Evolutionary conservation across 2,888 invertebrate genomes (phyloP).

Genomic region (Physocephala rufipes): DNA sequence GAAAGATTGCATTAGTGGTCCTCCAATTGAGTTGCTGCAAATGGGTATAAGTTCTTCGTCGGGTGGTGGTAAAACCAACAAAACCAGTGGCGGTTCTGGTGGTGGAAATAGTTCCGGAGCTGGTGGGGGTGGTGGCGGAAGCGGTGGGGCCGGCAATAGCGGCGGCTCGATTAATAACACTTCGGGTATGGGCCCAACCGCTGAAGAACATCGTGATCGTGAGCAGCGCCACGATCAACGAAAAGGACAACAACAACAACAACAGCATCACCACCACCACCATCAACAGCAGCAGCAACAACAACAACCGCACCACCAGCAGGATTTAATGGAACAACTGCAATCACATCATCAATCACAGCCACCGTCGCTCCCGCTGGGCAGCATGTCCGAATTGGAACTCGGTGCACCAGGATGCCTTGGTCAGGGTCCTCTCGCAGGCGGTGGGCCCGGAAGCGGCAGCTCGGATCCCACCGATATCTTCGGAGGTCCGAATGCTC

Average conservation of each 20-base stretch:
- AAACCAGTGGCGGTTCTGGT: slow-evolving; percentile 49
- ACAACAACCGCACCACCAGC: slow-evolving; percentile 36
- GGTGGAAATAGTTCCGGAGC: slow-evolving; percentile 37
- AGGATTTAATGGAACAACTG: slow-evolving; percentile 39
- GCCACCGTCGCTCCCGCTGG: slow-evolving; percentile 35
- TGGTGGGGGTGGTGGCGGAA: slow-evolving; percentile 36
- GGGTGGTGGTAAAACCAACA: slow-evolving; percentile 47
- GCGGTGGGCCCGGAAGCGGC: slow-evolving; percentile 69
- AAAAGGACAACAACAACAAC: slow-evolving; percentile 27
- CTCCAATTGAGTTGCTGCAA: slow-evolving; percentile 75
- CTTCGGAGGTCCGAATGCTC: slow-evolving; percentile 71
- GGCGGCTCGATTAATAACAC: slow-evolving; percentile 14
- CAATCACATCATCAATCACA: not conserved
- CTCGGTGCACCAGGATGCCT: slow-evolving; percentile 52
- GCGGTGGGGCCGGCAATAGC: slow-evolving; percentile 13
- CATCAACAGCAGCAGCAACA: slow-evolving; percentile 37
- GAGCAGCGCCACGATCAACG: slow-evolving; percentile 17
- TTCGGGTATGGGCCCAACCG: slow-evolving; percentile 30
- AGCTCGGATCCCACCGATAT: slow-evolving; percentile 74
- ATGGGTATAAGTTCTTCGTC: slow-evolving; percentile 68
- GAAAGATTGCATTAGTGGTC: slow-evolving; percentile 87
- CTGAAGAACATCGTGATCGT: slow-evolving; percentile 40
- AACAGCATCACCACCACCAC: slow-evolving; percentile 43
- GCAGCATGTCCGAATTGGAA: slow-evolving; percentile 47
- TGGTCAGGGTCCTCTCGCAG: slow-evolving; percentile 41